Evolutionary conservation across 1,140 invertebrate species (phyloP).

Genomic region (Capitella teleta): DNA sequence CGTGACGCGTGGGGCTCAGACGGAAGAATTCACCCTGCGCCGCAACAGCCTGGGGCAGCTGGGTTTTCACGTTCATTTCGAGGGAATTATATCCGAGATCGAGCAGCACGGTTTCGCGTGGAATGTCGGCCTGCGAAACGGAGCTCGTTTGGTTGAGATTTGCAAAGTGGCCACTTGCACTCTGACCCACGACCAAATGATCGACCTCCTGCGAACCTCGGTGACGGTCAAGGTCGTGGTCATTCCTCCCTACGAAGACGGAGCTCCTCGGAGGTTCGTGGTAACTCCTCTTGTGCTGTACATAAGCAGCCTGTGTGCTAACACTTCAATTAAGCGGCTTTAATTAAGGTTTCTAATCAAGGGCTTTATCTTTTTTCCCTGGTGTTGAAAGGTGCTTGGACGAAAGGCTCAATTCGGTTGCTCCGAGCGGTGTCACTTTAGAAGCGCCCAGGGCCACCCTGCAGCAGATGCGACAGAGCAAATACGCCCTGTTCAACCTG

Average conservation of each 20-base stretch:
- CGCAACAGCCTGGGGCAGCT: slow-evolving; percentile 74
- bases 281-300: too few relatives aligned
- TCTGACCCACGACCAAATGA: slow-evolving; percentile 83
- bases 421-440: too few relatives aligned
- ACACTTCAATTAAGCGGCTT: too few relatives aligned
- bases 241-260: slow-evolving; percentile 62
- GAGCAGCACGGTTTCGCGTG: slow-evolving; percentile 76
- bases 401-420: too few relatives aligned
- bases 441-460: too few relatives aligned
- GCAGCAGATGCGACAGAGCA: too few relatives aligned
- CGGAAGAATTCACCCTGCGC: slow-evolving; percentile 59
- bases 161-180: slow-evolving; percentile 71
- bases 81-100: slow-evolving; percentile 88
- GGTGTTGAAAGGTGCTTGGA: too few relatives aligned
- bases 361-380: too few relatives aligned
- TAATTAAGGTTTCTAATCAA: too few relatives aligned
- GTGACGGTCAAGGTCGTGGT: slow-evolving; percentile 71
- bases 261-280: slow-evolving; percentile 55
- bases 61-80: slow-evolving; percentile 90
- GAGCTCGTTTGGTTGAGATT: slow-evolving; percentile 76
- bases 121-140: slow-evolving; percentile 77
- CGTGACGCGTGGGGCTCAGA: slow-evolving; percentile 49
- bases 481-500: too few relatives aligned
- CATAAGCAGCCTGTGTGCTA: too few relatives aligned
- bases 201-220: slow-evolving; percentile 82